Evolutionary conservation across 2,797 vertebrate genomes (phyloP).

Genomic region (Pangasius krempfi): DNA sequence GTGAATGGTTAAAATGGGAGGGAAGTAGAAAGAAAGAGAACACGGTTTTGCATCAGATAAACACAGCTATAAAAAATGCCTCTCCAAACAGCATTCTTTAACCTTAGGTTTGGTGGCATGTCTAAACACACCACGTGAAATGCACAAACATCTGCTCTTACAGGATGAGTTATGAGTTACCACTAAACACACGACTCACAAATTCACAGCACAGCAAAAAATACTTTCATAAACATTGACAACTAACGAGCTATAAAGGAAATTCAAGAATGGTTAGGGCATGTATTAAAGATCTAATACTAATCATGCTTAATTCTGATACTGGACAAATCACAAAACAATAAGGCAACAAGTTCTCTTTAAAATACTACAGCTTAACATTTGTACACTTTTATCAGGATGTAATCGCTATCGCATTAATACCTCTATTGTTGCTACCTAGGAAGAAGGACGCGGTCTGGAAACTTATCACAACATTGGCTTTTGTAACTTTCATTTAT

Average conservation of each 20-base stretch:
- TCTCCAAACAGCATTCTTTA: slow-evolving; percentile 9
- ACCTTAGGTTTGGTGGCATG: background rate
- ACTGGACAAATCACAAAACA: background rate
- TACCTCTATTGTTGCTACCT: no score
- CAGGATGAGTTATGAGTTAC: background rate
- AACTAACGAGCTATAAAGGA: background rate
- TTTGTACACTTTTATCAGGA: background rate
- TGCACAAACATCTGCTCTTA: background rate
- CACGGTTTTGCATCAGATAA: background rate
- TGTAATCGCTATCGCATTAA: background rate
- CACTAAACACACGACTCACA: background rate
- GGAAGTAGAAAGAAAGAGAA: background rate
- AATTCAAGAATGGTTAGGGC: background rate
- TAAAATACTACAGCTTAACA: background rate
- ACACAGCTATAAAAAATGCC: background rate
- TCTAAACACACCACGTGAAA: slow-evolving; percentile 12
- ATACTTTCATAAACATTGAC: background rate
- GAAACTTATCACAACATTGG: background rate
- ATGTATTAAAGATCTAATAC: background rate
- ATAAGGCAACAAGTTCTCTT: background rate
- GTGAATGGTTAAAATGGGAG: background rate
- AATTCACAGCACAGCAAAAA: background rate
- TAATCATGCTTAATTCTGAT: background rate
- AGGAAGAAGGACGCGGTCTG: background rate
- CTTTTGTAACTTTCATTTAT: background rate